Conservation (phyloP, 2,797 vertebrate species). For the Novumbra hubbsi region DNA sequence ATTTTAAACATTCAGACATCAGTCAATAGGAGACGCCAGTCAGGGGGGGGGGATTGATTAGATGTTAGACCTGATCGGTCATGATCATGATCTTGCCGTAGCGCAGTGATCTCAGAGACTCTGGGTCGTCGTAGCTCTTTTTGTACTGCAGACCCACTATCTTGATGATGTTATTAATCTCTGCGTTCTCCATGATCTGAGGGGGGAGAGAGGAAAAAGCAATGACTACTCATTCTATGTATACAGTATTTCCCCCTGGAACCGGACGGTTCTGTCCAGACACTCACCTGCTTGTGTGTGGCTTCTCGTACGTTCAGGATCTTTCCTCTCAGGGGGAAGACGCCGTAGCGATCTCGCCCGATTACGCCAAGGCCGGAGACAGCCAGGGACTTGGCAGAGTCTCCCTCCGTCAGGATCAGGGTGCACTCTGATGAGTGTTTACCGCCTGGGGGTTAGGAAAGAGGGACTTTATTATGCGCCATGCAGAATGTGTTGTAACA, state of each 20-base stretch:
- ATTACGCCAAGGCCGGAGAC: slow-evolving; percentile 88
- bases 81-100: slow-evolving; percentile 94
- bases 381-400: slow-evolving; percentile 88
- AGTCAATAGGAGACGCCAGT: not conserved
- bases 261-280: not conserved
- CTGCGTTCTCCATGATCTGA: slow-evolving; percentile 91
- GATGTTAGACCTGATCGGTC: slow-evolving; percentile 83
- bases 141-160: slow-evolving; percentile 90
- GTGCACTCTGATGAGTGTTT: slow-evolving; percentile 97
- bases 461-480: not conserved
- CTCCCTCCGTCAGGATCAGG: slow-evolving; percentile 87
- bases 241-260: too few relatives aligned
- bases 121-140: slow-evolving; percentile 89
- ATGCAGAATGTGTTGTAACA: not conserved
- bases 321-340: slow-evolving; percentile 89
- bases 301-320: slow-evolving; percentile 91
- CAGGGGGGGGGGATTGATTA: slow-evolving; percentile 1
- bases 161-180: slow-evolving; percentile 93
- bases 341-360: slow-evolving; percentile 85
- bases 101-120: slow-evolving; percentile 83
- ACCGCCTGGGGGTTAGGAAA: slow-evolving; percentile 75
- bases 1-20: not conserved
- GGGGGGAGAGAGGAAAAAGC: not conserved
- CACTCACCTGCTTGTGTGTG: slow-evolving; percentile 85
- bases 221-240: too few relatives aligned